These are phyloP conservation scores for Yasuhikotakia modesta DNA, from an alignment of 2,797 vertebrate genomes.

Conservation along the genomic window DNA sequence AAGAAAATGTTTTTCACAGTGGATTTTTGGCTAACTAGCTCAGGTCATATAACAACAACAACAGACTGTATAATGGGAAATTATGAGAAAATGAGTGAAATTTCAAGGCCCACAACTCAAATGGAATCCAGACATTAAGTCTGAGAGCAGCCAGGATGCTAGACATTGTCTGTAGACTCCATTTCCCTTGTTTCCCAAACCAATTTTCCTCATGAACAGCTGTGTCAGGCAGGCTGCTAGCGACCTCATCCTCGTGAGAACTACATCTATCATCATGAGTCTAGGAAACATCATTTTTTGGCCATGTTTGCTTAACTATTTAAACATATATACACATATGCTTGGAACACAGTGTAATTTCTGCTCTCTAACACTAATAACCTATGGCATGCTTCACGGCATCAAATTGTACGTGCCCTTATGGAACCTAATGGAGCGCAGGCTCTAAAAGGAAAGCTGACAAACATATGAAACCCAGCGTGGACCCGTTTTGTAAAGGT, in stretches of 20 bases:
- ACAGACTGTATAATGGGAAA: not conserved
- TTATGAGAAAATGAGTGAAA: conserved; percentile 1
- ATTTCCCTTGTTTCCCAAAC: conserved; percentile 21
- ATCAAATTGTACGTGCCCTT: conserved; percentile 15
- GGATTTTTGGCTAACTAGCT: not conserved
- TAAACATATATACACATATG: conserved; percentile 23
- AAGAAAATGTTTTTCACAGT: not conserved
- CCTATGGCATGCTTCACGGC: conserved; percentile 11
- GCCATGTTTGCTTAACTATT: conserved; percentile 44
- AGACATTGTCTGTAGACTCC: not conserved
- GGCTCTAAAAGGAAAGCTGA: not conserved
- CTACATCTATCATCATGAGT: conserved; percentile 30
- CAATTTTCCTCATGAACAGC: conserved; percentile 32
- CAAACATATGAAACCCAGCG: not conserved
- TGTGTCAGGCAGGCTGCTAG: conserved; percentile 16
- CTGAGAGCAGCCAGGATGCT: not conserved
- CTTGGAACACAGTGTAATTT: conserved; percentile 9
- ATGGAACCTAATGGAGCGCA: not conserved
- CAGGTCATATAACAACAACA: not conserved
- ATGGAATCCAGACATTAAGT: conserved; percentile 14
- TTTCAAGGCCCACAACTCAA: conserved; percentile 28
- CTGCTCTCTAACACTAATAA: conserved; percentile 24
- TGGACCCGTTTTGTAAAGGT: not conserved
- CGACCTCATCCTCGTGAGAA: conserved; percentile 46
- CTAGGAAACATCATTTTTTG: conserved; percentile 29